Conservation (phyloP, 2,888 invertebrate genomes). For the Callosobruchus maculatus region DNA sequence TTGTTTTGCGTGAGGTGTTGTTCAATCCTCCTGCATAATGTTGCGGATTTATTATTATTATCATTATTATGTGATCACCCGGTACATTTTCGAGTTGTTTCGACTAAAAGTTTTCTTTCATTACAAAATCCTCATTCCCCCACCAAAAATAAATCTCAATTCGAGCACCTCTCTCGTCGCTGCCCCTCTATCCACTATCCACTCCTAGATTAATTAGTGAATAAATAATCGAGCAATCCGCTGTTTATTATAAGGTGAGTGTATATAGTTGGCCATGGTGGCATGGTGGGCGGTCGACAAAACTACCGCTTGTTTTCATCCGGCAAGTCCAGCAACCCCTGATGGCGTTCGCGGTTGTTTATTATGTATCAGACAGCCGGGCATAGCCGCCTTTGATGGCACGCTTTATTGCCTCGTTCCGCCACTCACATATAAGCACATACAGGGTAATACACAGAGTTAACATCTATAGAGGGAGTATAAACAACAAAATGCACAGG, state of each 20-base stretch:
- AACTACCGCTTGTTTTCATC: slow-evolving; percentile 11
- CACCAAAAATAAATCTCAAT: background rate
- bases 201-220: slow-evolving; percentile 49
- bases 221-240: slow-evolving; percentile 48
- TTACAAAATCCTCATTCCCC: background rate
- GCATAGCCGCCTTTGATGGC: slow-evolving; percentile 33
- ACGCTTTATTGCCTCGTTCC: slow-evolving; percentile 33
- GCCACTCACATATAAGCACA: slow-evolving; percentile 4
- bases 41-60: too few species aligned
- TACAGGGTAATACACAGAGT: background rate
- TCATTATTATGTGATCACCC: too few species aligned
- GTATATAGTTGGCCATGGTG: slow-evolving; percentile 33
- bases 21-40: too few species aligned
- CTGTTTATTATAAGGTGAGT: slow-evolving; percentile 47
- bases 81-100: too few species aligned
- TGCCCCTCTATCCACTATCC: background rate
- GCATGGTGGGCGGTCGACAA: slow-evolving; percentile 26
- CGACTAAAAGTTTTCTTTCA: too few species aligned
- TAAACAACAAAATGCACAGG: too few species aligned
- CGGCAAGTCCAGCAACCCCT: background rate
- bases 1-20: too few species aligned
- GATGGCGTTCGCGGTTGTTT: slow-evolving; percentile 28
- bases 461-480: too few species aligned
- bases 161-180: background rate
- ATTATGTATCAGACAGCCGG: slow-evolving; percentile 37